Conservation (phyloP, 2,113 vertebrate genomes). For the Corythaeola cristata region DNA sequence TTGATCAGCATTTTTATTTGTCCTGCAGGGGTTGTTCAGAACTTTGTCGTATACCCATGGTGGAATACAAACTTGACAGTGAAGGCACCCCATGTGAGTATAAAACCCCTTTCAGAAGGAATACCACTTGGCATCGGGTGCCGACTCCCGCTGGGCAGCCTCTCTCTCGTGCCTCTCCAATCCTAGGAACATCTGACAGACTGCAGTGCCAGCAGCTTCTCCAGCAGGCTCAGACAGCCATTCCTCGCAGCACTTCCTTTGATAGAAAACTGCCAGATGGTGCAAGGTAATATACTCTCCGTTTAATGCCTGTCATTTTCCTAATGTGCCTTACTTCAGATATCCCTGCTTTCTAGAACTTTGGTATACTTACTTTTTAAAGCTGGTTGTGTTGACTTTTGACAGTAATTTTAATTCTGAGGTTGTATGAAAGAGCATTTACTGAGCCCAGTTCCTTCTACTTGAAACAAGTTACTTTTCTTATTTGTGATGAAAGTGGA, state of each 20-base stretch:
- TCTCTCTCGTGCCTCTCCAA: slow-evolving; percentile 86
- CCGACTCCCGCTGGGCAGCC: slow-evolving; percentile 84
- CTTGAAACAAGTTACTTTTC: background rate
- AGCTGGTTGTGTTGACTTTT: background rate
- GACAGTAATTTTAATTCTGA: background rate
- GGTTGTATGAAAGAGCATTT: background rate
- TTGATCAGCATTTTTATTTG: background rate
- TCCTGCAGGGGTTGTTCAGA: slow-evolving; percentile 90
- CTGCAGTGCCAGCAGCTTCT: slow-evolving; percentile 89
- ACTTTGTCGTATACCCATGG: slow-evolving; percentile 96
- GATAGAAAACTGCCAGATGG: slow-evolving; percentile 93
- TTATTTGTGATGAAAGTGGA: background rate
- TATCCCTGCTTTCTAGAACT: background rate
- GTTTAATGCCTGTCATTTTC: background rate
- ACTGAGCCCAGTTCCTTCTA: background rate
- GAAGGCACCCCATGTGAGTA: slow-evolving; percentile 97
- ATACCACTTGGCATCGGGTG: slow-evolving; percentile 96
- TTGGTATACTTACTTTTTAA: background rate
- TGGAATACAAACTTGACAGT: slow-evolving; percentile 97
- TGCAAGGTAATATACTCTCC: slow-evolving; percentile 79
- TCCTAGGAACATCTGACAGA: slow-evolving; percentile 86
- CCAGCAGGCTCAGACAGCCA: slow-evolving; percentile 86
- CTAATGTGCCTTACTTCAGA: background rate
- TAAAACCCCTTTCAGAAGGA: slow-evolving; percentile 96
- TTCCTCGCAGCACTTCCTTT: slow-evolving; percentile 95